Evolutionary conservation across 2,888 invertebrate species (phyloP), one percentile per base, ranked within the genome.

Genomic region (Azorinus chamasolen): DNA sequence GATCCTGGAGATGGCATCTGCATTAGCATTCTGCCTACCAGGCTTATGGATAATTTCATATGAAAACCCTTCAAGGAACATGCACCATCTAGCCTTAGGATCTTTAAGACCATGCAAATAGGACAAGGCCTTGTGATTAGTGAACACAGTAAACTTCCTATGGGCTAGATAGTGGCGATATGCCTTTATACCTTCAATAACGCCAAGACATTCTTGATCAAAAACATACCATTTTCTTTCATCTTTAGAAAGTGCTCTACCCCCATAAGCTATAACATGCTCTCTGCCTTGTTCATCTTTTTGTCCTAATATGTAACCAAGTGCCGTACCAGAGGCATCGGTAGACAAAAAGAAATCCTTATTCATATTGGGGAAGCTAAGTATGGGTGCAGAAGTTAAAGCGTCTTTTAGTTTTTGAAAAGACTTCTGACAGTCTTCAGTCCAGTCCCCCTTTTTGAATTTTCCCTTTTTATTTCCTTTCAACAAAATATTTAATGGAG

Each of bases 401-500:
- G 70, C 64, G 6, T 55, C 4, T 68, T 92, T 93, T 22, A 92
- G 81, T 16, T 69, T 45, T 16, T 88, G 64, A 51, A 93, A 91
- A 4, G 90, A 85, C 2, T 64, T 22, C 57, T 91, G 79, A 69
- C 90, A 91, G 2, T 75, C 43, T 10, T n/a, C n/a, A n/a, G n/a
- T n/a, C n/a, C n/a, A n/a, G n/a, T n/a, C n/a, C n/a, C n/a, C n/a
- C n/a, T n/a, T n/a, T n/a, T n/a, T n/a, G n/a, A n/a, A n/a, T n/a
- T n/a, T n/a, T n/a, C n/a, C n/a, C n/a, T n/a, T n/a, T n/a, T n/a
- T n/a, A 50, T 88, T 83, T 61, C 86, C 89, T 65, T 83, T 84
- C 20, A 90, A 69, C 14, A 91, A 66, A 0, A 62, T 41, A 70
- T 92, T 87, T 14, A 93, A 65, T 0, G 91, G 92, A 14, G 76